phyloP scores from a whole-genome alignment of 2,113 vertebrate species.

The Triplophysa dalaica region DNA sequence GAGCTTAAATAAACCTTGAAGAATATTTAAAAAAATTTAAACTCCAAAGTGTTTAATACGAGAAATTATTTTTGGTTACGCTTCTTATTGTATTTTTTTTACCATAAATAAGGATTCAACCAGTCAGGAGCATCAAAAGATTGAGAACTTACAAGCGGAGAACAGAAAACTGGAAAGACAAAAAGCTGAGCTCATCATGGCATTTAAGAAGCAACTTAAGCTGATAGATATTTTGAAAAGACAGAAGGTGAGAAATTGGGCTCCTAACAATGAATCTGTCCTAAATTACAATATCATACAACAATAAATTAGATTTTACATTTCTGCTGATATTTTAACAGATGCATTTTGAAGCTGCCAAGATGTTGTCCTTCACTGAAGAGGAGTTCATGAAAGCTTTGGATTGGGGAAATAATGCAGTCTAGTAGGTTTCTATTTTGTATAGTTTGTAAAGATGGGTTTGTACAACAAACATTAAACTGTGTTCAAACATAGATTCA shows the following conservation, averaged over 20 bases:
- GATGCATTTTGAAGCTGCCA: constrained; percentile 97
- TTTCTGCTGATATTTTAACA: constrained; percentile 56
- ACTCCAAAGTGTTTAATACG: background rate
- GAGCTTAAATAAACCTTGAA: background rate
- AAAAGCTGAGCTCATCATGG: constrained; percentile 86
- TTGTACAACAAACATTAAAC: background rate
- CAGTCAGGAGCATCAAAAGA: constrained; percentile 82
- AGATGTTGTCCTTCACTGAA: constrained; percentile 93
- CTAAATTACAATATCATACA: background rate
- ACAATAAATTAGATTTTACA: background rate
- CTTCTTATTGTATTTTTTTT: constrained; percentile 18
- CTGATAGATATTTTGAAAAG: constrained; percentile 94
- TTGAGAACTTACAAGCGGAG: constrained; percentile 84
- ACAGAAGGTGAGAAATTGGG: constrained; percentile 81
- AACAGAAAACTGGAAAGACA: constrained; percentile 93
- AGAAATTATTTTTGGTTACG: background rate
- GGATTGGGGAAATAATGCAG: constrained; percentile 79
- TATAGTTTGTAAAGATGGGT: background rate
- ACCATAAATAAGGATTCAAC: constrained; percentile 74
- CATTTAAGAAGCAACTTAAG: constrained; percentile 93
- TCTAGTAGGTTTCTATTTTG: constrained; percentile 9
- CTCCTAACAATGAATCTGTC: background rate
- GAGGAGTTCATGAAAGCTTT: constrained; percentile 94
- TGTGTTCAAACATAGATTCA: background rate
- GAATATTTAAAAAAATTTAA: background rate